Conservation (phyloP, 2,888 invertebrate genomes). For the Nemotelus nigrinus region DNA sequence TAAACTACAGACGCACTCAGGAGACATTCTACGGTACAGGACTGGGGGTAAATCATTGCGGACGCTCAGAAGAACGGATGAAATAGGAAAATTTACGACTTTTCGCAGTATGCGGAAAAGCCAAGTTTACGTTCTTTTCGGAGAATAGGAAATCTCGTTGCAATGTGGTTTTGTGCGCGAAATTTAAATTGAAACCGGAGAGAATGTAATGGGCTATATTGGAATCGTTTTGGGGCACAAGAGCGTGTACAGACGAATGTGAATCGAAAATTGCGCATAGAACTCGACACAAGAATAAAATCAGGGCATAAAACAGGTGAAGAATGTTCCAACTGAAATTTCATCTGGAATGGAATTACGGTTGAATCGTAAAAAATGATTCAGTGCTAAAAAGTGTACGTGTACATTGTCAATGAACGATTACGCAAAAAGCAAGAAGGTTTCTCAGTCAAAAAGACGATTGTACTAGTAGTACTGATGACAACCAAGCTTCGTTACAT, state of each 20-base stretch:
- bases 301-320: slow-evolving; percentile 21
- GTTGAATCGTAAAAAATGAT: not conserved
- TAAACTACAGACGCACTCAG: not conserved
- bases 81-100: slow-evolving; percentile 40
- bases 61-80: slow-evolving; percentile 3
- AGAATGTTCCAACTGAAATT: slow-evolving; percentile 12
- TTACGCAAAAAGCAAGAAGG: too few species aligned
- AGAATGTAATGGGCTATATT: slow-evolving; percentile 21
- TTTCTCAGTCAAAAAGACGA: too few species aligned
- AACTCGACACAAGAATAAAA: slow-evolving; percentile 31
- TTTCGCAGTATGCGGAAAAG: slow-evolving; percentile 38
- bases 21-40: not conserved
- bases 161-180: slow-evolving; percentile 37
- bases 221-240: not conserved
- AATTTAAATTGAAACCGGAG: slow-evolving; percentile 40
- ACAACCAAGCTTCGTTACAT: too few species aligned
- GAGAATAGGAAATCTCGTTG: slow-evolving; percentile 30
- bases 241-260: not conserved
- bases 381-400: too few species aligned
- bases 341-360: not conserved
- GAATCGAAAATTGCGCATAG: slow-evolving; percentile 25
- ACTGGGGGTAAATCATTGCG: slow-evolving; percentile 18
- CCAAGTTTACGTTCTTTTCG: slow-evolving; percentile 4
- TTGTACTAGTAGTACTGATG: too few species aligned
- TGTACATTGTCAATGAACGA: too few species aligned